These are phyloP conservation scores for Trilocha varians DNA, from an alignment of 2,888 invertebrate genomes.

Conservation along the genomic window DNA sequence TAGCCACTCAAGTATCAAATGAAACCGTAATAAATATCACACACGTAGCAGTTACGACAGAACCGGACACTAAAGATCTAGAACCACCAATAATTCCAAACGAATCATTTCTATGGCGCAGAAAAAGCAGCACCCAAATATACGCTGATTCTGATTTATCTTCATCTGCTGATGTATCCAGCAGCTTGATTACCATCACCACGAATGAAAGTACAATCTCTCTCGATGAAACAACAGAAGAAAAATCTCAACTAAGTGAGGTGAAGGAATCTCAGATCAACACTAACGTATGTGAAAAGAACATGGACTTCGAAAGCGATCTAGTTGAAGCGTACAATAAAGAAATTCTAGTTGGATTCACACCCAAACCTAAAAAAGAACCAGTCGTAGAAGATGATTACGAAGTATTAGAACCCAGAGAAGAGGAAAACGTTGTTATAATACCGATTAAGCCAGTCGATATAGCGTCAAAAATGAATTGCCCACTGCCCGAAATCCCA, in stretches of 20 bases:
- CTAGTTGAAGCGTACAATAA: conserved; percentile 61
- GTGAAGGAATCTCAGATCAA: conserved; percentile 33
- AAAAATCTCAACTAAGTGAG: conserved; percentile 32
- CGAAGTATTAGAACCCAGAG: conserved; percentile 56
- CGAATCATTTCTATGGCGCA: conserved; percentile 77
- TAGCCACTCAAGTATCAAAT: conserved; percentile 10
- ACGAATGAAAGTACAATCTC: conserved; percentile 32
- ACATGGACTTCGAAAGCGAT: conserved; percentile 59
- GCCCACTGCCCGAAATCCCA: conserved; percentile 66
- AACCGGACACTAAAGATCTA: conserved; percentile 37
- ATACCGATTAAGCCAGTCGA: conserved; percentile 48
- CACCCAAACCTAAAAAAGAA: conserved; percentile 38
- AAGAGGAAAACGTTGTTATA: conserved; percentile 41
- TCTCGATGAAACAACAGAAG: conserved; percentile 25
- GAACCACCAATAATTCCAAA: conserved; percentile 71
- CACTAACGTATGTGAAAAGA: conserved; percentile 26
- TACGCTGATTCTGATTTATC: conserved; percentile 54
- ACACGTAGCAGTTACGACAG: conserved; percentile 11
- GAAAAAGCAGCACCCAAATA: conserved; percentile 56
- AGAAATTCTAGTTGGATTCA: conserved; percentile 51
- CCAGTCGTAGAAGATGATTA: conserved; percentile 54
- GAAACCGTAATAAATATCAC: conserved; percentile 12
- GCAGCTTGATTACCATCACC: conserved; percentile 44
- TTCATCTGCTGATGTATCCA: conserved; percentile 38
- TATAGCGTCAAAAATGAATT: conserved; percentile 55